Conservation (phyloP, 1,140 invertebrate genomes). For the Sweltsa coloradensis region DNA sequence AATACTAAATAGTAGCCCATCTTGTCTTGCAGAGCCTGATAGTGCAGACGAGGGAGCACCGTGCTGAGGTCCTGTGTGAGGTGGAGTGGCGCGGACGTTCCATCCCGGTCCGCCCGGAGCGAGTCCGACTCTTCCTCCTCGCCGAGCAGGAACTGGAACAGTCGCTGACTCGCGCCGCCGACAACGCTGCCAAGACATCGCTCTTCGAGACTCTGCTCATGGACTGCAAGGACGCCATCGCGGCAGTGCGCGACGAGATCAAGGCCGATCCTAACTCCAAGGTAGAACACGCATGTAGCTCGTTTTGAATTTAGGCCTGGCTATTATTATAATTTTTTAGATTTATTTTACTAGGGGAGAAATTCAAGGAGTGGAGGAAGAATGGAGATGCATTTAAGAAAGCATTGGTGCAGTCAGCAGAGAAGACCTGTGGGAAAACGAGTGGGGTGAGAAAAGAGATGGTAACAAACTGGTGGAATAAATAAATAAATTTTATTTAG, state of each 20-base stretch:
- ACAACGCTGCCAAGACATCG: slow-evolving; percentile 58
- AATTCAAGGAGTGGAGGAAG: too few relatives aligned
- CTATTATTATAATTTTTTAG: slow-evolving; percentile 14
- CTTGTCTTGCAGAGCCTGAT: slow-evolving; percentile 47
- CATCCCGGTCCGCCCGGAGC: slow-evolving; percentile 72
- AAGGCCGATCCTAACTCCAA: slow-evolving; percentile 62
- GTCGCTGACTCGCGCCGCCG: slow-evolving; percentile 50
- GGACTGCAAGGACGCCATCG: slow-evolving; percentile 90
- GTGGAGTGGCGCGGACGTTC: slow-evolving; percentile 75
- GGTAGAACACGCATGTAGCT: slow-evolving; percentile 36
- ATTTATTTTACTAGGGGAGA: not conserved
- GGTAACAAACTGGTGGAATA: too few relatives aligned
- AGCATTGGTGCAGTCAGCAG: too few relatives aligned
- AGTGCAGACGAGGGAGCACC: slow-evolving; percentile 71
- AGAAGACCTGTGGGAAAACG: too few relatives aligned
- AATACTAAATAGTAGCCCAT: not conserved
- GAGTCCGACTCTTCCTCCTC: slow-evolving; percentile 67
- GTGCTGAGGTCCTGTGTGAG: slow-evolving; percentile 17
- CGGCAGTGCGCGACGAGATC: slow-evolving; percentile 67
- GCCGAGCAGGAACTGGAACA: slow-evolving; percentile 66
- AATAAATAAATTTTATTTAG: too few relatives aligned
- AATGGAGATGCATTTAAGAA: not conserved
- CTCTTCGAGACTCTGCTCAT: slow-evolving; percentile 84
- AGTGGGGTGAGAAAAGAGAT: too few relatives aligned
- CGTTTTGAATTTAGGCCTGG: slow-evolving; percentile 31